These are phyloP conservation scores for Archocentrus centrarchus DNA, from an alignment of 2,113 vertebrate species.

Conservation along the genomic window DNA sequence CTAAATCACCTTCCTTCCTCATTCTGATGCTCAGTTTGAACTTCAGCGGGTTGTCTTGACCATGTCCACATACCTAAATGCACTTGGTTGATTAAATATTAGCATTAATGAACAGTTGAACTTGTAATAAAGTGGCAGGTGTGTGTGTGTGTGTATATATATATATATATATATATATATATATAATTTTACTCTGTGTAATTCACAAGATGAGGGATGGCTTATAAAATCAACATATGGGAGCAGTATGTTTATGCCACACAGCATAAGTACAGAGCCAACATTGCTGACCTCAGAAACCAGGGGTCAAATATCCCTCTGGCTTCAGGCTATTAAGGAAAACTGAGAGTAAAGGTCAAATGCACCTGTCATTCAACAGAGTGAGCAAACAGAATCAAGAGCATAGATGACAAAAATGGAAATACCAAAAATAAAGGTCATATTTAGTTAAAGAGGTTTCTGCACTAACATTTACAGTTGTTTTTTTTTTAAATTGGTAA, in stretches of 20 bases:
- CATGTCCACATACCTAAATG: neutral
- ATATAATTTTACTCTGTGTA: too few species aligned
- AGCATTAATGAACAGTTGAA: rapidly evolving
- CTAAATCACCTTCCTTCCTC: too few species aligned
- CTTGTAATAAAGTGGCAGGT: neutral
- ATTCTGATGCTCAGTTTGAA: conserved; percentile 2
- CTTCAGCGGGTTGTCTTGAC: neutral
- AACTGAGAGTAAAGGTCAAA: conserved; percentile 19
- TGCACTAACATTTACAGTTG: neutral
- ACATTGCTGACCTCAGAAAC: neutral
- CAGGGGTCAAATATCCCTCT: neutral
- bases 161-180: too few species aligned
- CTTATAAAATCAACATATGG: neutral
- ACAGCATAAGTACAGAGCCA: neutral
- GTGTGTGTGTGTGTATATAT: neutral
- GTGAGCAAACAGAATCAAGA: neutral
- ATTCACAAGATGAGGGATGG: neutral
- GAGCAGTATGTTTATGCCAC: rapidly evolving
- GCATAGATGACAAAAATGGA: neutral
- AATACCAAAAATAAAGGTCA: neutral
- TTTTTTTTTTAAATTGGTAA: neutral
- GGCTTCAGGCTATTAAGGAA: neutral
- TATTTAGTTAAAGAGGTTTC: neutral
- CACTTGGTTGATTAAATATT: neutral
- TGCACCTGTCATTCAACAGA: conserved; percentile 37